Percentiles rank a stretch among this genome's conserved stretches.
Conservation (phyloP, 1,140 invertebrate species). For the Ceratina australensis region DNA sequence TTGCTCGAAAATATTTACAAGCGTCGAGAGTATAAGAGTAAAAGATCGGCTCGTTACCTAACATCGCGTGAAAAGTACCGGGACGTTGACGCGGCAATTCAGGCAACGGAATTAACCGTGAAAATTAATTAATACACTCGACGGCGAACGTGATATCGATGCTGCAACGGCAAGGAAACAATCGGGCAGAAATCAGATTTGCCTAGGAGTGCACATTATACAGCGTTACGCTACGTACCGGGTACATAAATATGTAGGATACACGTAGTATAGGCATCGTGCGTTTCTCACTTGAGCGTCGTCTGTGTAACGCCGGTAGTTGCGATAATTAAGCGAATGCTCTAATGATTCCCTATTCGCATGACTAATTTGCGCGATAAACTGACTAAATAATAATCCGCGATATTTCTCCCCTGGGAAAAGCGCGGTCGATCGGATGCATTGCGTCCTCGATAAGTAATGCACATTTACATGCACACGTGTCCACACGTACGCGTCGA, state of each 20-base stretch:
- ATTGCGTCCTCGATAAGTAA: constrained; percentile 29
- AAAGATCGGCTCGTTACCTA: background rate
- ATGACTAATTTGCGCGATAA: constrained; percentile 70
- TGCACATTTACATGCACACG: background rate
- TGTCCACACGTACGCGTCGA: constrained; percentile 45
- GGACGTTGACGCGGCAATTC: constrained; percentile 5
- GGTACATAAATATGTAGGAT: no score
- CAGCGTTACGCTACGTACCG: no score
- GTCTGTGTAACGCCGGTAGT: constrained; percentile 48
- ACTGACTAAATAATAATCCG: constrained; percentile 70
- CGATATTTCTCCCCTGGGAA: constrained; percentile 65
- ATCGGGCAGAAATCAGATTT: constrained; percentile 54
- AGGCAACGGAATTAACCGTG: constrained; percentile 26
- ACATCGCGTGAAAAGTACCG: constrained; percentile 1
- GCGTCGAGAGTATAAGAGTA: background rate
- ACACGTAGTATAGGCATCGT: constrained; percentile 19
- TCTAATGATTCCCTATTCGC: constrained; percentile 69
- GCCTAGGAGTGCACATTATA: constrained; percentile 5
- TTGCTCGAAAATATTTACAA: background rate
- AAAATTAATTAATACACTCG: constrained; percentile 26
- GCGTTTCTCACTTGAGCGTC: constrained; percentile 52
- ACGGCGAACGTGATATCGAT: background rate
- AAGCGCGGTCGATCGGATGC: constrained; percentile 58
- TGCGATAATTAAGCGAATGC: constrained; percentile 65
- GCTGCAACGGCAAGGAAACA: constrained; percentile 40